Percentiles rank a stretch among this genome's conserved stretches.
Evolutionary conservation across 2,797 vertebrate genomes (phyloP).

Genomic region (Darevskia nairensis): DNA sequence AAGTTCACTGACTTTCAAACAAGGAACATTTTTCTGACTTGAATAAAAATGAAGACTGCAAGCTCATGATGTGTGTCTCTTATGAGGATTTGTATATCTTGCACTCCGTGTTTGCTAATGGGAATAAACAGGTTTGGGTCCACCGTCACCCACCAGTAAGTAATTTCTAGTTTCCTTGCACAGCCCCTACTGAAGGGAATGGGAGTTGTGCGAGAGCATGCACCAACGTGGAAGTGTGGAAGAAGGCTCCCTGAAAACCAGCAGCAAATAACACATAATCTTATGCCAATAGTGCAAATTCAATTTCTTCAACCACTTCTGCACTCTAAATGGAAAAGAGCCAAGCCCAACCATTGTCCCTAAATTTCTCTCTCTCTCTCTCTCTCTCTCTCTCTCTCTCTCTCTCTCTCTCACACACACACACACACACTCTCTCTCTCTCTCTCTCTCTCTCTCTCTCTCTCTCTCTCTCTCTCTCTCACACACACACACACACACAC

Average conservation of each 20-base stretch:
- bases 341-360: neutral
- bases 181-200: neutral
- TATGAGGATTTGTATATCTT: constrained; percentile 36
- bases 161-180: neutral
- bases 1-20: constrained; percentile 59
- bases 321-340: neutral
- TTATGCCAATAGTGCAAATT: neutral
- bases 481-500: too few species aligned
- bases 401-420: too few species aligned
- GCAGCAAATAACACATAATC: neutral
- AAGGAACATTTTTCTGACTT: constrained; percentile 47
- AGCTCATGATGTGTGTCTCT: constrained; percentile 27
- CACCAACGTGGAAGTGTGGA: neutral
- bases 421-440: too few species aligned
- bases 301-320: neutral
- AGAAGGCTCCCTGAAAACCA: neutral
- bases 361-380: neutral
- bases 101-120: neutral
- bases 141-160: neutral
- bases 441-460: too few species aligned
- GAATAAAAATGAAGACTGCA: constrained; percentile 57
- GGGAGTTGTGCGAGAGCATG: neutral
- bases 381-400: too few species aligned
- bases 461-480: too few species aligned
- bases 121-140: neutral